Evolutionary conservation across 2,797 vertebrate species (phyloP).

Genomic region (Microctenopoma steveboyesi): DNA sequence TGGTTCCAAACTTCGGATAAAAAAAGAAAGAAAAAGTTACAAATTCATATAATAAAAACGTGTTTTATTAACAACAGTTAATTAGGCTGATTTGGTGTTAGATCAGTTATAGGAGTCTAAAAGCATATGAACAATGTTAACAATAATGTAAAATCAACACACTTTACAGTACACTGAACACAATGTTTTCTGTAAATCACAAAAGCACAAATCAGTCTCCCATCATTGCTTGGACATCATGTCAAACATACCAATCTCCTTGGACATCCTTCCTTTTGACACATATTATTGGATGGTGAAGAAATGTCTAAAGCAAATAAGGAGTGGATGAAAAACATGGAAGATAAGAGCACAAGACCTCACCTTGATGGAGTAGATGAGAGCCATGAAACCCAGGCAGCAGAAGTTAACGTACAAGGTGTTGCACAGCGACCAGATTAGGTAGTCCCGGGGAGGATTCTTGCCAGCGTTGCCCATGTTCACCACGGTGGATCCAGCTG

Average conservation of each 20-base stretch:
- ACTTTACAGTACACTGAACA: not conserved
- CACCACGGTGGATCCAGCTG: constrained; percentile 78
- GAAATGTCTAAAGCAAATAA: not conserved
- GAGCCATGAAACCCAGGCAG: constrained; percentile 88
- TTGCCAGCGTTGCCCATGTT: constrained; percentile 78
- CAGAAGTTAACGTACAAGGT: constrained; percentile 88
- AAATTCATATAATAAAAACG: not conserved
- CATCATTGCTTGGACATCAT: not conserved
- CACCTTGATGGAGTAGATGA: constrained; percentile 89
- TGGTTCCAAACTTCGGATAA: not conserved
- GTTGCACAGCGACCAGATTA: constrained; percentile 89
- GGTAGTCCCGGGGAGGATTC: constrained; percentile 81
- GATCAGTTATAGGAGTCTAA: not conserved
- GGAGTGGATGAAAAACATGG: not conserved
- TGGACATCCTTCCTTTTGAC: not conserved
- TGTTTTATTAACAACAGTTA: not conserved
- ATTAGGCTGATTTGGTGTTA: too few relatives aligned
- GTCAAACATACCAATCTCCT: not conserved
- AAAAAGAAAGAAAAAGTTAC: not conserved
- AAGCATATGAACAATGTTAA: too few relatives aligned
- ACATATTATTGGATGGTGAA: not conserved
- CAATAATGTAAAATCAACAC: not conserved
- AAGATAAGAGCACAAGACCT: constrained; percentile 27
- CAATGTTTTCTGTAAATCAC: not conserved
- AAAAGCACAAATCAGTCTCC: not conserved